Base-by-base conservation (phyloP, 1,140 invertebrate genomes). In the Bombus sibiricus region DNA sequence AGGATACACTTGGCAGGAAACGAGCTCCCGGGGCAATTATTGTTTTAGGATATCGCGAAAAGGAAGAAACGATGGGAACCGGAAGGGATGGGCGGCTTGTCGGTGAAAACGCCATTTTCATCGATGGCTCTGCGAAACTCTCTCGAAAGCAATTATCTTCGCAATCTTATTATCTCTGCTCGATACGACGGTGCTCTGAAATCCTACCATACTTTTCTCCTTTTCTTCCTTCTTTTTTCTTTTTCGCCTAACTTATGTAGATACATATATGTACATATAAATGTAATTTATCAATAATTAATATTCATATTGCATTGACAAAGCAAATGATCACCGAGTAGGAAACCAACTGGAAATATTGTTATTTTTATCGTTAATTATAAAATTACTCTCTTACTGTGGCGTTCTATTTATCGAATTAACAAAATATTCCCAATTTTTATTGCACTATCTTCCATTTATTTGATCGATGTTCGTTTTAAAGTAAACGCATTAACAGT, bases 21-120 rank as follows among this genome's bases (percentile, higher is more conserved):
- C 74, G 78, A 88, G 59, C 32, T 81, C 47, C 73, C 41, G 39
- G 68, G 57, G 68, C 47, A 82, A 81, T 89, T 89, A 89, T 88
- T 88, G 59, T 78, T 74, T 9, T 41, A 66, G 59, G 83, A 81
- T 78, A 89, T 80, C 69, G 66, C 32, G 15, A 72, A 64, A 68
- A 88, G 43, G 78, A 84, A 47, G 69, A 34, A 71, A 34, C 76
- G 74, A 80, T 22, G 47, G 47, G 47, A 76, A 83, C 37, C 37
- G 71, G 47, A 47, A 57, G 62, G 64, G 59, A 74, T 37, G 71
- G 57, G 37, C n/a, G 12, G 10, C 59, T 59, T 9, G 57, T 12
- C 34, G 59, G 41, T 22, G 71, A 13, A 28, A 64, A 76, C 83
- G 66, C 53, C 39, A 73, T 43, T 86, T 73, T 88, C 18, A 81